These are phyloP conservation scores for Spodoptera littoralis DNA, from an alignment of 2,888 invertebrate genomes.

Conservation along the genomic window DNA sequence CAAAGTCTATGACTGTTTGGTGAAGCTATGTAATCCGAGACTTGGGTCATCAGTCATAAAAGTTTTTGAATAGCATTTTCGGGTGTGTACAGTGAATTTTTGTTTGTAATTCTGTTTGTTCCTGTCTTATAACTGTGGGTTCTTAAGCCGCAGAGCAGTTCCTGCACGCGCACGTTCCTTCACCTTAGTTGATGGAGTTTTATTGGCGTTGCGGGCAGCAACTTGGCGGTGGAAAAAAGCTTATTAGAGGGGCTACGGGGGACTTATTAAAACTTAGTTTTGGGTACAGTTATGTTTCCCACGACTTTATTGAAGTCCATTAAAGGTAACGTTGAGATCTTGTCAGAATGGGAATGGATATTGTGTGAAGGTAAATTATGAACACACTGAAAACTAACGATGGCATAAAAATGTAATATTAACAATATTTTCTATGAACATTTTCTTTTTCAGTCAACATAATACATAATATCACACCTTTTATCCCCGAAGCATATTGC, in stretches of 20 bases:
- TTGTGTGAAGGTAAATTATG: too few relatives aligned
- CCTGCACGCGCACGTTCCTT: constrained; percentile 56
- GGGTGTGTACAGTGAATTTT: neutral
- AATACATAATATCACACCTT: too few relatives aligned
- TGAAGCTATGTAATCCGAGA: constrained; percentile 29
- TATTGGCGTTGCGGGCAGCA: constrained; percentile 76
- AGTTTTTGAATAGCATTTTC: constrained; percentile 10
- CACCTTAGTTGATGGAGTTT: constrained; percentile 73
- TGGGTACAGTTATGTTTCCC: constrained; percentile 33
- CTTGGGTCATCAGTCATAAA: constrained; percentile 38
- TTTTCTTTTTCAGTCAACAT: too few relatives aligned
- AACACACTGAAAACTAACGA: too few relatives aligned
- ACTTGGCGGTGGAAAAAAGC: constrained; percentile 72
- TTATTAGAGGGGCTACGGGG: constrained; percentile 67
- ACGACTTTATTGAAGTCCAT: constrained; percentile 43
- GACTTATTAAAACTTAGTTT: constrained; percentile 74
- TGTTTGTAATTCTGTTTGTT: constrained; percentile 39
- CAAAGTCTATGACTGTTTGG: constrained; percentile 24
- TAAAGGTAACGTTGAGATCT: constrained; percentile 28
- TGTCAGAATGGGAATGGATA: too few relatives aligned
- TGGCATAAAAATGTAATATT: too few relatives aligned
- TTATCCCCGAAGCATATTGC: too few relatives aligned
- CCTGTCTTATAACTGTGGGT: constrained; percentile 19
- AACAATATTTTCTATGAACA: too few relatives aligned
- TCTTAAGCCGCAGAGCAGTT: constrained; percentile 51